Conservation (phyloP, 2,888 invertebrate genomes). For the Zygogramma bicolorata region DNA sequence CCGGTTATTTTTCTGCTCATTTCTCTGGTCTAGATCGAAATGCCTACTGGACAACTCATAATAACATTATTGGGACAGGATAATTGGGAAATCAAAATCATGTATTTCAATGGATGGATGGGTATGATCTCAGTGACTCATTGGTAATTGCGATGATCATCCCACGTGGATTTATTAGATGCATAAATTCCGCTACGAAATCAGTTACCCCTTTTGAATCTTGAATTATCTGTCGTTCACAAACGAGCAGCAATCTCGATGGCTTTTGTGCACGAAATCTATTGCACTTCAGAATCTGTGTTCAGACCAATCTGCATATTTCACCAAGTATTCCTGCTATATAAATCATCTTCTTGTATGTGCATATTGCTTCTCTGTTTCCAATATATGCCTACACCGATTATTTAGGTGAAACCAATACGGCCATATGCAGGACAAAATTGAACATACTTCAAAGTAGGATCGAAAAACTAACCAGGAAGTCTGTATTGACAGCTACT, state of each 20-base stretch:
- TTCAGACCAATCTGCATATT: not conserved
- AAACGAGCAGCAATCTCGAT: not conserved
- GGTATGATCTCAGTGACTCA: too few species aligned
- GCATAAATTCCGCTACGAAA: not conserved
- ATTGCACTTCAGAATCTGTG: not conserved
- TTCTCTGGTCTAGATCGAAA: too few species aligned
- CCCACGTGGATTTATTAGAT: not conserved
- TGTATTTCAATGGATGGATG: too few species aligned
- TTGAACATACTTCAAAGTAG: too few species aligned
- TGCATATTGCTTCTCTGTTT: not conserved
- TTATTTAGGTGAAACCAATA: not conserved
- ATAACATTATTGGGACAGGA: too few species aligned
- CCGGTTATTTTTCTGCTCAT: too few species aligned
- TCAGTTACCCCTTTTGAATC: not conserved
- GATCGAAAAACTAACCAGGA: too few species aligned
- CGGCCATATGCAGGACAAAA: too few species aligned
- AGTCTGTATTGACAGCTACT: too few species aligned
- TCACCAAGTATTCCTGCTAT: not conserved
- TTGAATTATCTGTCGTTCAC: not conserved
- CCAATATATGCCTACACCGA: not conserved
- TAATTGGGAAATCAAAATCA: too few species aligned
- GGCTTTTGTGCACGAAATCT: not conserved
- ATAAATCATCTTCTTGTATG: not conserved
- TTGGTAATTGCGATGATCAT: too few species aligned
- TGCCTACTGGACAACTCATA: too few species aligned